A percentile compares a stretch with the other conserved stretches of the same genome.
Evolutionary conservation across 2,797 vertebrate genomes (phyloP).

Genomic region (Crenichthys baileyi): DNA sequence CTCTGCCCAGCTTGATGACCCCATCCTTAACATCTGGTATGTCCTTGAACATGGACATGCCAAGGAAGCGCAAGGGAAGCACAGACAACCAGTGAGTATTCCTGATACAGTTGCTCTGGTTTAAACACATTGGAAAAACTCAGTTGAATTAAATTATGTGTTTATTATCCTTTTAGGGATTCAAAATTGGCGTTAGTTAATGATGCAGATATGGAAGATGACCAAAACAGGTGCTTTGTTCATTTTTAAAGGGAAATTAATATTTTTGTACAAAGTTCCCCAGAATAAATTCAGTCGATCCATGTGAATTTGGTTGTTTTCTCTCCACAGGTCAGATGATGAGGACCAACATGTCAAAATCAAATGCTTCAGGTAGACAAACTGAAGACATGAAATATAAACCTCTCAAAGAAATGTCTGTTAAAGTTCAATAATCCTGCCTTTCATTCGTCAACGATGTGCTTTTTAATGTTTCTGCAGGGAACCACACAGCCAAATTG

Average conservation of each 20-base stretch:
- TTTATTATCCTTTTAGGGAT: conserved; percentile 73
- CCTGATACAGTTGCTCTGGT: background rate
- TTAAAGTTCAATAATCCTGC: background rate
- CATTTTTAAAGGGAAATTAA: background rate
- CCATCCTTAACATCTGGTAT: conserved; percentile 63
- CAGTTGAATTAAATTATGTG: background rate
- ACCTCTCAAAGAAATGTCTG: background rate
- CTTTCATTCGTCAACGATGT: background rate
- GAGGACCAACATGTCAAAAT: conserved; percentile 88
- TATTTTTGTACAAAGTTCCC: background rate
- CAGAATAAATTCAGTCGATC: background rate
- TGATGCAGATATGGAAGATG: conserved; percentile 82
- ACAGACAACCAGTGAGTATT: conserved; percentile 86
- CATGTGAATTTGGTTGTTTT: conserved; percentile 25
- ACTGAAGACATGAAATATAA: too few species aligned
- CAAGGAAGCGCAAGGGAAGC: conserved; percentile 90
- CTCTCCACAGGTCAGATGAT: conserved; percentile 83
- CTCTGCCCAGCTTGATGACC: conserved; percentile 74
- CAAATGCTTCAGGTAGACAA: conserved; percentile 87
- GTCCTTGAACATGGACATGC: conserved; percentile 81
- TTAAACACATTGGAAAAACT: background rate
- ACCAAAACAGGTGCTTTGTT: conserved; percentile 72
- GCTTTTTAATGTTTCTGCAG: conserved; percentile 66
- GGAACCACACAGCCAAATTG: conserved; percentile 95
- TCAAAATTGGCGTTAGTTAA: conserved; percentile 68